Conservation (phyloP, 2,888 invertebrate species). For the Achlya flavicornis region DNA sequence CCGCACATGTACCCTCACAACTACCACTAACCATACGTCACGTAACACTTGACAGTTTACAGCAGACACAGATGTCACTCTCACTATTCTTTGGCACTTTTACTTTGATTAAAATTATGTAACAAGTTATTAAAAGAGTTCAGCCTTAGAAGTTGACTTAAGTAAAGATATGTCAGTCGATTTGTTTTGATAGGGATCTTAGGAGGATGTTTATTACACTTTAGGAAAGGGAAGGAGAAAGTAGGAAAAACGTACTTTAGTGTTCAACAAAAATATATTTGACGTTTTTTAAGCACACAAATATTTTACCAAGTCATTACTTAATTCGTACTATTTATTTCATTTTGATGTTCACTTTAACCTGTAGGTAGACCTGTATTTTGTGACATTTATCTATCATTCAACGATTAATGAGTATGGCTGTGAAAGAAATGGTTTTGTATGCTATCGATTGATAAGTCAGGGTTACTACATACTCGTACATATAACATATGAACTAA, state of each 20-base stretch:
- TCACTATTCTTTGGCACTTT: constrained; percentile 45
- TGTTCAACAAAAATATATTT: background rate
- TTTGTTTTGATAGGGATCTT: constrained; percentile 33
- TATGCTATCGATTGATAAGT: constrained; percentile 45
- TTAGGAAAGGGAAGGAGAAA: constrained; percentile 27
- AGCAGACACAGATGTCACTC: background rate
- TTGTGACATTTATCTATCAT: background rate
- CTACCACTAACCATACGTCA: constrained; percentile 32
- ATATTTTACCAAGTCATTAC: background rate
- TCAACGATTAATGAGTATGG: background rate
- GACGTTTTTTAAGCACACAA: background rate
- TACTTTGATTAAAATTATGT: constrained; percentile 29
- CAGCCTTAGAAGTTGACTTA: constrained; percentile 72
- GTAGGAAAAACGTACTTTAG: constrained; percentile 15
- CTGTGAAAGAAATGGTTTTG: constrained; percentile 18
- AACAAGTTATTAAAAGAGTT: constrained; percentile 48
- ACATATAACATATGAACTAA: too few relatives aligned
- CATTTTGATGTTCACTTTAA: constrained; percentile 36
- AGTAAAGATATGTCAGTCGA: constrained; percentile 72
- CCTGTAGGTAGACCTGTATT: constrained; percentile 32
- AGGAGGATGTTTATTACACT: constrained; percentile 26
- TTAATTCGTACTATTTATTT: background rate
- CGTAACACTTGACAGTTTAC: background rate
- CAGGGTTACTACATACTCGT: constrained; percentile 8
- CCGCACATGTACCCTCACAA: constrained; percentile 36